Evolutionary conservation across 2,113 vertebrate species (phyloP).

Genomic region (Onychostoma macrolepis): DNA sequence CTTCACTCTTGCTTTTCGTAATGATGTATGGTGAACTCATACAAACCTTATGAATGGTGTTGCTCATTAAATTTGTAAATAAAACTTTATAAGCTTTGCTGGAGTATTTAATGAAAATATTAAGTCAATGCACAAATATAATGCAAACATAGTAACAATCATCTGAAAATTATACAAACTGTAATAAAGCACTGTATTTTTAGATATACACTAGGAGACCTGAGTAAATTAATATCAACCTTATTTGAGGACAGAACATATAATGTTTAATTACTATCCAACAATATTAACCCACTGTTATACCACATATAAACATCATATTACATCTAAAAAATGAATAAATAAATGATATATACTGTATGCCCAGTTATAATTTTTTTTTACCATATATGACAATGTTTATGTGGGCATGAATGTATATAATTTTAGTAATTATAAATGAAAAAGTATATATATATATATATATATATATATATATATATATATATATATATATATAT

Average conservation of each 20-base stretch:
- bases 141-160: not conserved
- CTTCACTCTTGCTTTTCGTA: constrained; percentile 51
- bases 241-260: not conserved
- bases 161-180: not conserved
- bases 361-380: too few relatives aligned
- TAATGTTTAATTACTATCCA: not conserved
- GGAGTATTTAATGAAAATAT: not conserved
- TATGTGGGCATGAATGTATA: too few relatives aligned
- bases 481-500: too few relatives aligned
- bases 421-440: too few relatives aligned
- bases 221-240: not conserved
- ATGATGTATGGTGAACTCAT: constrained; percentile 54
- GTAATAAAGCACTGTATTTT: not conserved
- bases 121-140: not conserved
- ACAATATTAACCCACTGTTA: not conserved
- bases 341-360: too few relatives aligned
- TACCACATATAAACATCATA: not conserved
- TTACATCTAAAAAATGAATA: too few relatives aligned
- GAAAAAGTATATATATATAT: too few relatives aligned
- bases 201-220: not conserved
- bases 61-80: constrained; percentile 70
- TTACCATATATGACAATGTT: too few relatives aligned
- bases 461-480: too few relatives aligned
- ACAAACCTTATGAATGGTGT: constrained; percentile 31
- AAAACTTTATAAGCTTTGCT: constrained; percentile 63